phyloP scores from a whole-genome alignment of 2,113 vertebrate species.

The Osmerus mordax region DNA sequence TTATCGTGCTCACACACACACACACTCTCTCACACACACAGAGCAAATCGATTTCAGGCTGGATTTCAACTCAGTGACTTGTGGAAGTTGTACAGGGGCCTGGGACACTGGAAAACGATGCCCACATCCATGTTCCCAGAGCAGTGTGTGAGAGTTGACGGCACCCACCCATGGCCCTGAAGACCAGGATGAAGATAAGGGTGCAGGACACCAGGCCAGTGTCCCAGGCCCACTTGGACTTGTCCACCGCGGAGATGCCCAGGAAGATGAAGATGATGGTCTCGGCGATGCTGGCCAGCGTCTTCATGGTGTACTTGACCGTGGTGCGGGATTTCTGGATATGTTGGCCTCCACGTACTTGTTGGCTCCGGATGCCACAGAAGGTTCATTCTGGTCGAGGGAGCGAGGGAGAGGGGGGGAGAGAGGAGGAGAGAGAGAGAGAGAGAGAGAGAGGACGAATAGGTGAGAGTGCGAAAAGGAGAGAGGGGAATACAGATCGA shows the following conservation, averaged over 20 bases:
- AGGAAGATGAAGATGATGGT: conserved; percentile 98
- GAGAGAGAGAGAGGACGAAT: no score
- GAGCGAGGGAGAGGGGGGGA: neutral
- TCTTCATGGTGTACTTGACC: conserved; percentile 98
- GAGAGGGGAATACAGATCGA: no score
- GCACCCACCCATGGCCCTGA: conserved; percentile 87
- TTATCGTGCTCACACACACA: neutral
- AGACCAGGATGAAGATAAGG: conserved; percentile 90
- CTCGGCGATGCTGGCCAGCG: conserved; percentile 91
- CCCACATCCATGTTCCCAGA: conserved; percentile 1
- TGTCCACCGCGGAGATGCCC: conserved; percentile 93
- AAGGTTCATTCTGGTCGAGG: conserved; percentile 85
- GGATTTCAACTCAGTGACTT: no score
- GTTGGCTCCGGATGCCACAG: conserved; percentile 91
- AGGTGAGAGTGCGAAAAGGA: no score
- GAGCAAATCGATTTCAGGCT: neutral
- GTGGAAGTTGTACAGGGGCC: no score
- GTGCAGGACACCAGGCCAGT: conserved; percentile 90
- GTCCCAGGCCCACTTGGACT: conserved; percentile 97
- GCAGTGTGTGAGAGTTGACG: neutral
- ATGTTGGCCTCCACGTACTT: conserved; percentile 98
- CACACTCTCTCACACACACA: neutral
- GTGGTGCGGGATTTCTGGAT: conserved; percentile 96
- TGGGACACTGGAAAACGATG: neutral
- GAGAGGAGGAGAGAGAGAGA: neutral